Evolutionary conservation across 2,113 vertebrate genomes (phyloP).

Genomic region (Rhynchomys soricoides): DNA sequence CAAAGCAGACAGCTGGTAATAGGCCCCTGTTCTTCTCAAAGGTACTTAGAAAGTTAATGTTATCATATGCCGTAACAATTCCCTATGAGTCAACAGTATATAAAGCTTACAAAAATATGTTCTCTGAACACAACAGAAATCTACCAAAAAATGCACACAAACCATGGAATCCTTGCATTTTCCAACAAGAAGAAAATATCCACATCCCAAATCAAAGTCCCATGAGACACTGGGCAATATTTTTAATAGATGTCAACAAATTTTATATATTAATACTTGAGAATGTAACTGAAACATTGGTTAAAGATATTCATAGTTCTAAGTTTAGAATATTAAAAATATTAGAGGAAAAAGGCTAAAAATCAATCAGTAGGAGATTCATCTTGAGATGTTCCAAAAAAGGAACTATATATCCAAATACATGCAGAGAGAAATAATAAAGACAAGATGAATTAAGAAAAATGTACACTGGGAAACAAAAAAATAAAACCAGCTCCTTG

Average conservation of each 20-base stretch:
- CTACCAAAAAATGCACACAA: not conserved
- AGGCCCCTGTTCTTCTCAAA: not conserved
- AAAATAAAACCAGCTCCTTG: constrained; percentile 25
- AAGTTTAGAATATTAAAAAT: constrained; percentile 35
- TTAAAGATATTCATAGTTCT: not conserved
- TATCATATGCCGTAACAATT: not conserved
- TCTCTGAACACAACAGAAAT: constrained; percentile 22
- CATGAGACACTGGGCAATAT: not conserved
- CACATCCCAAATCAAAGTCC: not conserved
- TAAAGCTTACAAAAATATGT: constrained; percentile 18
- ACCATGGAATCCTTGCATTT: not conserved
- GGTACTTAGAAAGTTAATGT: not conserved
- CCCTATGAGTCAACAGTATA: not conserved
- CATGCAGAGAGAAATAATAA: constrained; percentile 5
- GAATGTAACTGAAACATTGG: not conserved
- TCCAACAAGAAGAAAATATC: constrained; percentile 42
- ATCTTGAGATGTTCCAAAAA: constrained; percentile 15
- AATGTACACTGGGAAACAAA: not conserved
- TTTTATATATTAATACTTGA: not conserved
- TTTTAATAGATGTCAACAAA: constrained; percentile 38
- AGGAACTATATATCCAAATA: constrained; percentile 1
- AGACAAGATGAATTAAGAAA: constrained; percentile 36
- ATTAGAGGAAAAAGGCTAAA: not conserved
- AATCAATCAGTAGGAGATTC: not conserved
- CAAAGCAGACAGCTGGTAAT: constrained; percentile 1